Evolutionary conservation across 1,140 invertebrate species (phyloP).

Genomic region (Drosophila chauvacae): DNA sequence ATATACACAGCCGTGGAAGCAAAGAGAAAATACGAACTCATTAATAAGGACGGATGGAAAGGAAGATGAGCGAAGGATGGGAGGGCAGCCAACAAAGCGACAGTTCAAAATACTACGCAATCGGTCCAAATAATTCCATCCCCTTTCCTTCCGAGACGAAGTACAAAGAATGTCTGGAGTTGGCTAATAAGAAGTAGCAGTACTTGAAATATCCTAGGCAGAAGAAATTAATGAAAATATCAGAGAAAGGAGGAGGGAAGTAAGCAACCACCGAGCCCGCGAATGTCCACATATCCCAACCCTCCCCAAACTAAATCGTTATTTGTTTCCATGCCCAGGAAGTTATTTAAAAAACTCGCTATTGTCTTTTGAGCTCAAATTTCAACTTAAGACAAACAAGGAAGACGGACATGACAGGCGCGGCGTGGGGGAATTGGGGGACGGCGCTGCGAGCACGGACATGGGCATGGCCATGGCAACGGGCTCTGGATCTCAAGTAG

Average conservation of each 20-base stretch:
- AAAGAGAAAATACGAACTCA: conserved; percentile 17
- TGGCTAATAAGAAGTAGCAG: conserved; percentile 45
- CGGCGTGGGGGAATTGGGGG: conserved; percentile 2
- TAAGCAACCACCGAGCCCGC: conserved; percentile 17
- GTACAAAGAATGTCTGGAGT: conserved; percentile 35
- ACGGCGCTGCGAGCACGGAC: not conserved
- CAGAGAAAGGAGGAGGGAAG: not conserved
- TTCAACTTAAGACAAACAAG: conserved; percentile 64
- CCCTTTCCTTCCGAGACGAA: conserved; percentile 8
- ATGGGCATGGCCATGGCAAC: conserved; percentile 42
- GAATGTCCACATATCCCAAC: conserved; percentile 45
- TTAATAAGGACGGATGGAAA: conserved; percentile 22
- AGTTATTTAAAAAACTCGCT: conserved; percentile 63
- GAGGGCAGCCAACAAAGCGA: conserved; percentile 19
- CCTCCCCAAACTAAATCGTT: conserved; percentile 7
- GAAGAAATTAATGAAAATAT: conserved; percentile 58
- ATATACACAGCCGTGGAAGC: not conserved
- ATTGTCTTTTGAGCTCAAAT: conserved; percentile 64
- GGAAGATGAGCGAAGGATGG: not conserved
- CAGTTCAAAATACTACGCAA: conserved; percentile 35
- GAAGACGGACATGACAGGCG: conserved; percentile 57
- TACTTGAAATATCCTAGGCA: conserved; percentile 40
- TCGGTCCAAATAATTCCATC: conserved; percentile 5
- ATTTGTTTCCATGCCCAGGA: conserved; percentile 45
- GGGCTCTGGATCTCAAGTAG: conserved; percentile 16